A percentile compares a stretch with the other conserved stretches of the same genome.
phyloP scores from a whole-genome alignment of 2,888 invertebrate species.

The Hybos culiciformis region DNA sequence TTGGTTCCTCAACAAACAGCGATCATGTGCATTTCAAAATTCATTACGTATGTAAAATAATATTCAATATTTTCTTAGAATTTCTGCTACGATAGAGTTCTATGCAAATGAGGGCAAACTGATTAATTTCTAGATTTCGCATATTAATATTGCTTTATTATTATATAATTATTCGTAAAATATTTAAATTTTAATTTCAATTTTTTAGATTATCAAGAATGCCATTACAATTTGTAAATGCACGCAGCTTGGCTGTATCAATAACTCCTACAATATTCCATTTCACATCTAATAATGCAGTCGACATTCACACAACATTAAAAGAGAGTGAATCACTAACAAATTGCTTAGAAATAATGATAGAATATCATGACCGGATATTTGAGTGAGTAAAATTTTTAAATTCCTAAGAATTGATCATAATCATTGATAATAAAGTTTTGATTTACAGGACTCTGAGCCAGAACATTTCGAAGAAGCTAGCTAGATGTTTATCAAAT shows the following conservation, averaged over 20 bases:
- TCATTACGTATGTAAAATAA: too few relatives aligned
- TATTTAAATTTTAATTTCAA: not conserved
- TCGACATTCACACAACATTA: constrained; percentile 25
- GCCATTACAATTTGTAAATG: constrained; percentile 29
- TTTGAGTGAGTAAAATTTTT: constrained; percentile 27
- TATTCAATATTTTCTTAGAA: too few relatives aligned
- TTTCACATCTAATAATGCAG: constrained; percentile 22
- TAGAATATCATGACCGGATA: constrained; percentile 29
- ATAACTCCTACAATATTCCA: constrained; percentile 32
- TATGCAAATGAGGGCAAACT: too few relatives aligned
- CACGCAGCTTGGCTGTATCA: constrained; percentile 30
- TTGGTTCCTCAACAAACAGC: too few relatives aligned
- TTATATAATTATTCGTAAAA: too few relatives aligned
- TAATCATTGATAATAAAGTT: not conserved
- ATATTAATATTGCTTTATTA: too few relatives aligned
- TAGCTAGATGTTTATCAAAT: not conserved
- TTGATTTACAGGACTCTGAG: not conserved
- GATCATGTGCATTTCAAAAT: too few relatives aligned
- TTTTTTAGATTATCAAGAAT: constrained; percentile 27
- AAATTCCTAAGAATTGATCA: not conserved
- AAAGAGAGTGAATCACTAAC: constrained; percentile 28
- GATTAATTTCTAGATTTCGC: too few relatives aligned
- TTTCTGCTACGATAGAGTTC: too few relatives aligned
- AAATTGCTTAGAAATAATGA: constrained; percentile 29
- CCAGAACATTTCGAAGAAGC: not conserved